Percentiles rank a stretch among this genome's conserved stretches.
Evolutionary conservation across 2,113 vertebrate genomes (phyloP).

Genomic region (Pholis gunnellus): DNA sequence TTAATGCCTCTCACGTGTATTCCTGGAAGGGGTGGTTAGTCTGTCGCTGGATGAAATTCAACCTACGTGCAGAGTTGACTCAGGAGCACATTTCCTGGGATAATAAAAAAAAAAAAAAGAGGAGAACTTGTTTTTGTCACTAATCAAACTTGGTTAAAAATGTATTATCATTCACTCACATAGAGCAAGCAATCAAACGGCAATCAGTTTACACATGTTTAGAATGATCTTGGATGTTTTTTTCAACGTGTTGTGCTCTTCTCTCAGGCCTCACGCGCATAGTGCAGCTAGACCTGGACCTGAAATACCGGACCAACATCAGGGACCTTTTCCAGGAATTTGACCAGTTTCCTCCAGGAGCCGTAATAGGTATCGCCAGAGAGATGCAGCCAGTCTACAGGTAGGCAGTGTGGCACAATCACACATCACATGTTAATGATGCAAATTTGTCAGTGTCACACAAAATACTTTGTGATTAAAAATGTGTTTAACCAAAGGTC

Average conservation of each 20-base stretch:
- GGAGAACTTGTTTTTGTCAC: neutral
- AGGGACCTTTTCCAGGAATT: slow-evolving; percentile 95
- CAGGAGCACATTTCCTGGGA: slow-evolving; percentile 31
- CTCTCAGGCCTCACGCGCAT: slow-evolving; percentile 89
- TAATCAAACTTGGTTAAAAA: neutral
- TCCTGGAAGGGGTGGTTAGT: slow-evolving; percentile 19
- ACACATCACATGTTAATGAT: neutral
- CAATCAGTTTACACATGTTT: neutral
- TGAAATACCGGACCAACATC: slow-evolving; percentile 94
- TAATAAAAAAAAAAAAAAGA: neutral
- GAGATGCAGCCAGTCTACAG: slow-evolving; percentile 99
- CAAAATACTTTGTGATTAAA: neutral
- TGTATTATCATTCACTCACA: neutral
- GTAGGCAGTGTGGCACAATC: slow-evolving; percentile 71
- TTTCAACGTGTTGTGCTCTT: slow-evolving; percentile 9
- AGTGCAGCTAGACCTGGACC: slow-evolving; percentile 95
- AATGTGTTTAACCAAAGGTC: neutral
- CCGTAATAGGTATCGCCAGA: slow-evolving; percentile 91
- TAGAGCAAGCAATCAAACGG: neutral
- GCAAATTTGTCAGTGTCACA: neutral
- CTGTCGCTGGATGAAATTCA: neutral
- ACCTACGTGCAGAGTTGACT: slow-evolving; percentile 10
- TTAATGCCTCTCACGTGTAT: slow-evolving; percentile 10
- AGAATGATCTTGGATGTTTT: neutral
- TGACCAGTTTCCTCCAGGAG: slow-evolving; percentile 86